Evolutionary conservation across 2,113 vertebrate genomes (phyloP).

Genomic region (Arvicanthis niloticus): DNA sequence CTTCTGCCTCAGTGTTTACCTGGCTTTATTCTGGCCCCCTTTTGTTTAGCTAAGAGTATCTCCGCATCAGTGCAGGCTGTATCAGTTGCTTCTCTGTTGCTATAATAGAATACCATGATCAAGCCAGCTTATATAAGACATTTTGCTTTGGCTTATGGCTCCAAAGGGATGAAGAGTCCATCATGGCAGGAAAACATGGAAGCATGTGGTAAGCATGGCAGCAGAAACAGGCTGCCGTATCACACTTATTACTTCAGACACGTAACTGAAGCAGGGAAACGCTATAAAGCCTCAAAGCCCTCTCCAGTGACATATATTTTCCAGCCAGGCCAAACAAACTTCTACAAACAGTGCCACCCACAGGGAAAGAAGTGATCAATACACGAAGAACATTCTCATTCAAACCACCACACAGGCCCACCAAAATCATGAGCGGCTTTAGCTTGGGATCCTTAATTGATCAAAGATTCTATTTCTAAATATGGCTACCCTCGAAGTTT

Average conservation of each 20-base stretch:
- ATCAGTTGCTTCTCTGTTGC: neutral
- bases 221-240: neutral
- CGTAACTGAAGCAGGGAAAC: neutral
- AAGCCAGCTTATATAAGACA: neutral
- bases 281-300: neutral
- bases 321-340: neutral
- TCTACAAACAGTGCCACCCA: neutral
- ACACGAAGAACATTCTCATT: neutral
- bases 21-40: neutral
- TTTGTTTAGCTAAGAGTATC: neutral
- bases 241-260: no score
- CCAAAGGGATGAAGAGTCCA: neutral
- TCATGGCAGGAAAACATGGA: neutral
- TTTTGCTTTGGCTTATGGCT: neutral
- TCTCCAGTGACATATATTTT: neutral
- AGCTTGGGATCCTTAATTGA: neutral
- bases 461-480: slow-evolving; percentile 5
- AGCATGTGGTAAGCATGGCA: no score
- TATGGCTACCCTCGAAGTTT: neutral
- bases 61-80: neutral
- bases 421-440: neutral
- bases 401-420: neutral
- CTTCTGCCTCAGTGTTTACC: neutral
- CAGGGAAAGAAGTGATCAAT: neutral
- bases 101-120: neutral